Conservation (phyloP, 2,113 vertebrate genomes). For the Rhea pennata region DNA sequence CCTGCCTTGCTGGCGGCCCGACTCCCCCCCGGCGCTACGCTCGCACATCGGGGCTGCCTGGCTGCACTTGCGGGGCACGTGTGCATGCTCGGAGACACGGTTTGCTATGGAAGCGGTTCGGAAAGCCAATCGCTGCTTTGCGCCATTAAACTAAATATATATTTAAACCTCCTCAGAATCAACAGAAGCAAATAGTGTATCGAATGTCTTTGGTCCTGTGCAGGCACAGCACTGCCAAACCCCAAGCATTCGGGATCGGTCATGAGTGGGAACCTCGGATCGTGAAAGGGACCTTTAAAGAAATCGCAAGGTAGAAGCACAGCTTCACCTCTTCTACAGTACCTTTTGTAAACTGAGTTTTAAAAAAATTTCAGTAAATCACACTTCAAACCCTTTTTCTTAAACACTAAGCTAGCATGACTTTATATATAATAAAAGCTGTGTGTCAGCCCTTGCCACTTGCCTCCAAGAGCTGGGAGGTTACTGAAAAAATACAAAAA, state of each 20-base stretch:
- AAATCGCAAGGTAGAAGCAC: not conserved
- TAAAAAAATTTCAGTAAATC: not conserved
- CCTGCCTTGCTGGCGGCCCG: constrained; percentile 25
- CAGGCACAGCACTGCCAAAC: constrained; percentile 35
- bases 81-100: not conserved
- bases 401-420: not conserved
- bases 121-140: constrained; percentile 3
- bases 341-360: not conserved
- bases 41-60: constrained; percentile 9
- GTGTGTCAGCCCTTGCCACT: not conserved
- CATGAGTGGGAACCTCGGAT: not conserved
- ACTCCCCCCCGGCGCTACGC: not conserved
- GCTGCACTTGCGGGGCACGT: not conserved
- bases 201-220: not conserved
- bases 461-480: not conserved
- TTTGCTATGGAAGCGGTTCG: constrained; percentile 52
- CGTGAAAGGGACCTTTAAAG: constrained; percentile 47
- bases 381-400: not conserved
- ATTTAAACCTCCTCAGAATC: constrained; percentile 22
- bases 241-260: constrained; percentile 34
- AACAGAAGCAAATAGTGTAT: constrained; percentile 32
- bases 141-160: constrained; percentile 15
- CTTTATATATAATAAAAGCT: not conserved
- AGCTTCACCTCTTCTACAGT: not conserved
- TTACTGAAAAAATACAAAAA: not conserved